Evolutionary conservation across 2,797 vertebrate genomes (phyloP).

Genomic region (Carcharodon carcharias): DNA sequence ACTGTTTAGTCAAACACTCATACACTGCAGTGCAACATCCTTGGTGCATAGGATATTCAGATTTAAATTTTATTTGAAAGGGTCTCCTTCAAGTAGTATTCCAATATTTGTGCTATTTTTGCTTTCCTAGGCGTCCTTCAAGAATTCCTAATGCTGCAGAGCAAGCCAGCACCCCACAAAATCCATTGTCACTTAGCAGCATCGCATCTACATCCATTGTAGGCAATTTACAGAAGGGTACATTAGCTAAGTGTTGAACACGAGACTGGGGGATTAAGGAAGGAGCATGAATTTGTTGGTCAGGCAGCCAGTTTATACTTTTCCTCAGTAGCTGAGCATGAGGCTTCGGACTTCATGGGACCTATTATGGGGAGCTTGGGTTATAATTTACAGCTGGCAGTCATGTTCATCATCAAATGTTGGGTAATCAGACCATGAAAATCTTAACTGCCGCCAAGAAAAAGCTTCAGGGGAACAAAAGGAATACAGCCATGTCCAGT

Average conservation of each 20-base stretch:
- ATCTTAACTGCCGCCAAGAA: not conserved
- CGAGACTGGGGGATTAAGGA: not conserved
- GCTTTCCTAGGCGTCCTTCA: not conserved
- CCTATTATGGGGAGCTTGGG: not conserved
- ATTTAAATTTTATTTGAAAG: not conserved
- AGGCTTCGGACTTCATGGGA: not conserved
- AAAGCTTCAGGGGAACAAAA: not conserved
- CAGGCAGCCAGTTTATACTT: not conserved
- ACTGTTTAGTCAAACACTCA: not conserved
- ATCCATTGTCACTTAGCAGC: not conserved
- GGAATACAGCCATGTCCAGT: not conserved
- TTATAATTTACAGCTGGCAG: not conserved
- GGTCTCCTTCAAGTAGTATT: not conserved
- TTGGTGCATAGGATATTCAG: not conserved
- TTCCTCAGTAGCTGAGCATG: not conserved
- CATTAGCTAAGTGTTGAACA: not conserved
- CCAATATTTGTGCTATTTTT: not conserved
- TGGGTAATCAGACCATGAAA: not conserved
- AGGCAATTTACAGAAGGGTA: not conserved
- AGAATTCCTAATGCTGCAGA: not conserved
- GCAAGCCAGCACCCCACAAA: not conserved
- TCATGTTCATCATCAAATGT: not conserved
- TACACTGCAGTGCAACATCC: not conserved
- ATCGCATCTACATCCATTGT: not conserved
- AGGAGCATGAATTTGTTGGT: not conserved